phyloP scores from a whole-genome alignment of 37 sponge, comb jelly and placozoan genomes.

The Tethya wilhelma region DNA sequence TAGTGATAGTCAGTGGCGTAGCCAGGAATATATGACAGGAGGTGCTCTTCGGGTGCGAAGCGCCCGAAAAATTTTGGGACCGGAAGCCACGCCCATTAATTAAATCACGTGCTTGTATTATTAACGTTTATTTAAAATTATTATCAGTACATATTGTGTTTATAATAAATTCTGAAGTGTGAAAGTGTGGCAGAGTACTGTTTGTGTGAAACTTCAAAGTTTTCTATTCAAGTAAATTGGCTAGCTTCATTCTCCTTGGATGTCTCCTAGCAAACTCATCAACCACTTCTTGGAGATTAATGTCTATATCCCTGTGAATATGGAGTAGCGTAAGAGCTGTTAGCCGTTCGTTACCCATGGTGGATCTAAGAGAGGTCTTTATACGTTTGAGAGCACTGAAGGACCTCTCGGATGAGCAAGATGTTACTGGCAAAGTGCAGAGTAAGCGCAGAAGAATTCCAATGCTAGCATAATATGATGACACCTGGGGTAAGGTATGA shows the following conservation, averaged over 20 bases:
- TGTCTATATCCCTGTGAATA: conserved; percentile 23
- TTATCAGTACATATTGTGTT: no score
- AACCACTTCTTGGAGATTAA: conserved; percentile 23
- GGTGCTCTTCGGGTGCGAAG: no score
- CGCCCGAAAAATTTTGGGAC: no score
- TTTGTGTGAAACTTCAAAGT: no score
- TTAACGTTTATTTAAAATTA: no score
- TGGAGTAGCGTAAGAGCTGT: conserved; percentile 22
- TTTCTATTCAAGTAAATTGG: no score
- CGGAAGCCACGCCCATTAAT: no score
- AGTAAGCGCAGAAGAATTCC: conserved; percentile 17
- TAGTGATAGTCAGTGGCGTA: no score
- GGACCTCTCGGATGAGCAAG: conserved; percentile 37
- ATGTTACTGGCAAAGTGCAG: conserved; percentile 43
- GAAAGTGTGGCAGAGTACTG: no score
- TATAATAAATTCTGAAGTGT: no score
- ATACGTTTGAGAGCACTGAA: conserved; percentile 49
- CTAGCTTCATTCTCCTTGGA: background rate
- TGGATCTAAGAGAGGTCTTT: conserved; percentile 21
- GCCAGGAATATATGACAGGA: no score
- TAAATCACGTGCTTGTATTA: no score
- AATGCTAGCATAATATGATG: conserved; percentile 28
- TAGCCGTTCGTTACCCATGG: conserved; percentile 27
- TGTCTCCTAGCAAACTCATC: conserved; percentile 43
- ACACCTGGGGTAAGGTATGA: conserved; percentile 2